Conservation (phyloP, 2,113 vertebrate species). For the Elaphurus davidianus region DNA sequence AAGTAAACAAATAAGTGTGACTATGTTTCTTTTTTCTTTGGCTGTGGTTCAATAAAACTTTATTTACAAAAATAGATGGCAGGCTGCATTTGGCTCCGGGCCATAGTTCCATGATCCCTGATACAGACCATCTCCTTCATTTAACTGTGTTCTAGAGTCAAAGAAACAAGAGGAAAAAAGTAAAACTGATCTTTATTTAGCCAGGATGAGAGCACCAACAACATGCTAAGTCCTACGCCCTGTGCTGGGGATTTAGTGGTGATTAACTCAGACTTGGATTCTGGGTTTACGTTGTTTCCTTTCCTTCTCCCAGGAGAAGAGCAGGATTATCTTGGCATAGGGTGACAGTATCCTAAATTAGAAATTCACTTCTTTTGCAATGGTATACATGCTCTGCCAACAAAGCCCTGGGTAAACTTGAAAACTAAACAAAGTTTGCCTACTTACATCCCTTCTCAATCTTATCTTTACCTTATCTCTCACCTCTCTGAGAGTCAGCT, state of each 20-base stretch:
- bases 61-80: conserved; percentile 50
- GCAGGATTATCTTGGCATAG: not conserved
- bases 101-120: not conserved
- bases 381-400: not conserved
- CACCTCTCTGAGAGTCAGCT: not conserved
- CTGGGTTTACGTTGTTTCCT: not conserved
- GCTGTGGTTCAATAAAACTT: conserved; percentile 57
- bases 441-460: not conserved
- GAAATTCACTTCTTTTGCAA: not conserved
- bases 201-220: not conserved
- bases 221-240: not conserved
- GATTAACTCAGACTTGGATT: not conserved
- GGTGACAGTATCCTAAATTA: not conserved
- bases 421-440: not conserved
- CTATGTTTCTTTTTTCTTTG: not conserved
- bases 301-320: not conserved
- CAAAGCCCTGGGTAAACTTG: not conserved
- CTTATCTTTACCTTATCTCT: not conserved
- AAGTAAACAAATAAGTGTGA: conserved; percentile 14
- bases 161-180: not conserved
- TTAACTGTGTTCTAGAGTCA: not conserved
- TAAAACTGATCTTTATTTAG: not conserved
- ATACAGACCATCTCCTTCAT: not conserved
- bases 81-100: not conserved
- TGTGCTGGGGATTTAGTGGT: not conserved